These are phyloP conservation scores for Ceratina australensis DNA, from an alignment of 1,140 invertebrate species.

Conservation along the genomic window DNA sequence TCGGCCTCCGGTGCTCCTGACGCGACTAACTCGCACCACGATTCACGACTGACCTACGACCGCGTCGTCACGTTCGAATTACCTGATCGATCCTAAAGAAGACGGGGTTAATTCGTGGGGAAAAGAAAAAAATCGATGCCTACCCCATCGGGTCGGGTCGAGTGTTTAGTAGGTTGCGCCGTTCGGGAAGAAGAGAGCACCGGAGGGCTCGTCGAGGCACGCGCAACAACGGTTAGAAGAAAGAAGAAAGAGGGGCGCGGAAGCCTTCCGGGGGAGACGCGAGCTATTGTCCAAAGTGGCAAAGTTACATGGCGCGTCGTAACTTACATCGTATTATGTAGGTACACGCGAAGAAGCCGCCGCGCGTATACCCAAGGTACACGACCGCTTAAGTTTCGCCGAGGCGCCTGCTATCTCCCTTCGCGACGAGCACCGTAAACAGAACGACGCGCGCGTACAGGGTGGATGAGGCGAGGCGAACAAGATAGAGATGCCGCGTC, in stretches of 20 bases:
- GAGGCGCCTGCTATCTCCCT: constrained; percentile 62
- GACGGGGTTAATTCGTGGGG: too few relatives aligned
- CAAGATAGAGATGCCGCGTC: constrained; percentile 39
- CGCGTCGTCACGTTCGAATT: constrained; percentile 68
- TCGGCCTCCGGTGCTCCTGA: constrained; percentile 22
- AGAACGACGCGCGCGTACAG: constrained; percentile 44
- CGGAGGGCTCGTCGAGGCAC: neutral
- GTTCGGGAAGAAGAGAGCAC: constrained; percentile 23
- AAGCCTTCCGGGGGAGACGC: constrained; percentile 56
- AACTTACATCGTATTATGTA: constrained; percentile 68
- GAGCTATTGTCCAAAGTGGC: constrained; percentile 69
- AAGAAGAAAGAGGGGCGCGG: constrained; percentile 9
- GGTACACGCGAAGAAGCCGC: constrained; percentile 58
- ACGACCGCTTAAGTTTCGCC: constrained; percentile 68
- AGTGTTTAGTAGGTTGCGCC: constrained; percentile 59
- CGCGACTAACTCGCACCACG: constrained; percentile 55
- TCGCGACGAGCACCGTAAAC: constrained; percentile 64
- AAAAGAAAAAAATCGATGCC: neutral
- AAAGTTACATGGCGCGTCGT: constrained; percentile 69
- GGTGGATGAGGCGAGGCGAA: constrained; percentile 41
- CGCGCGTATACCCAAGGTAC: constrained; percentile 61
- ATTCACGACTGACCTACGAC: constrained; percentile 50
- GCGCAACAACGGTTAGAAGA: neutral
- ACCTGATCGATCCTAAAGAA: constrained; percentile 71
- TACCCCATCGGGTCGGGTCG: constrained; percentile 24